Conservation (phyloP, 2,888 invertebrate species). For the Ophion costatus region DNA sequence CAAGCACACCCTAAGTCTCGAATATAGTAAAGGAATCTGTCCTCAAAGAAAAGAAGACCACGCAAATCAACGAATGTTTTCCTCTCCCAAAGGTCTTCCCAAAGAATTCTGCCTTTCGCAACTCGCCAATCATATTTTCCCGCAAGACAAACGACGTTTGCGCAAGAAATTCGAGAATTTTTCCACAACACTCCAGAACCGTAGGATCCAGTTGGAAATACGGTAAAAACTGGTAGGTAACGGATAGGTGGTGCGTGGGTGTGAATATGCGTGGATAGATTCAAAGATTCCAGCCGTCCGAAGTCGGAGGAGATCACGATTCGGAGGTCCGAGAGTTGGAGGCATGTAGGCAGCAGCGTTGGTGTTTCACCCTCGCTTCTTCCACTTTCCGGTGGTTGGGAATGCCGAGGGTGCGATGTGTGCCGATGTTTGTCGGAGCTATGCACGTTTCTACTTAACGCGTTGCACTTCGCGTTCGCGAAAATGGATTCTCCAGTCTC, state of each 20-base stretch:
- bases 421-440: conserved; percentile 56
- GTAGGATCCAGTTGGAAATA: too few relatives aligned
- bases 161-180: background rate
- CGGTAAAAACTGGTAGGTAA: too few relatives aligned
- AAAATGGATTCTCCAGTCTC: conserved; percentile 22
- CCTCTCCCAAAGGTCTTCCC: too few relatives aligned
- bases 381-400: conserved; percentile 62
- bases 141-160: background rate
- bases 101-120: too few relatives aligned
- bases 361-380: conserved; percentile 49
- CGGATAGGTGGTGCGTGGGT: too few relatives aligned
- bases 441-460: conserved; percentile 67
- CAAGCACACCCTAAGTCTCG: too few relatives aligned
- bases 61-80: too few relatives aligned
- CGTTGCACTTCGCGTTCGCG: conserved; percentile 30
- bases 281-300: background rate
- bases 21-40: too few relatives aligned
- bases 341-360: conserved; percentile 60
- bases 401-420: conserved; percentile 39
- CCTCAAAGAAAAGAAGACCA: too few relatives aligned
- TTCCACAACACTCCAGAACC: too few relatives aligned
- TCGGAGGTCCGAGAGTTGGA: conserved; percentile 2
- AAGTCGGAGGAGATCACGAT: conserved; percentile 3
- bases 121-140: background rate
- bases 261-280: too few relatives aligned